Evolutionary conservation across 2,113 vertebrate genomes (phyloP).

Genomic region (Geococcyx californianus): DNA sequence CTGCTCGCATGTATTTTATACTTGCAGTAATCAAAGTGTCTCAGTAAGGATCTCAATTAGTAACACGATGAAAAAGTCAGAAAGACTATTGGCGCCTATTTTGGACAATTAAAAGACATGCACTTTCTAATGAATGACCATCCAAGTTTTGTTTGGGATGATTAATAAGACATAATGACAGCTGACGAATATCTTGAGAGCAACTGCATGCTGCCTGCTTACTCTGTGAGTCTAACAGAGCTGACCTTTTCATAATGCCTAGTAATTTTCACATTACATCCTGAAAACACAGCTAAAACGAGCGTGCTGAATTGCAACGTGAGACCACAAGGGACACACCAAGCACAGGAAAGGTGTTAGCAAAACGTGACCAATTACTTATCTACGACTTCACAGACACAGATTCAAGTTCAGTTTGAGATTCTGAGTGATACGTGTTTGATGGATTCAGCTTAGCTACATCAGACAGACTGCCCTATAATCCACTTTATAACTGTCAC

Average conservation of each 20-base stretch:
- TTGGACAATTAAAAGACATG: background rate
- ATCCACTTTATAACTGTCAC: conserved; percentile 50
- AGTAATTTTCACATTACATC: conserved; percentile 37
- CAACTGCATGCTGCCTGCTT: conserved; percentile 11
- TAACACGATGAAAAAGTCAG: background rate
- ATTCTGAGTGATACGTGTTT: background rate
- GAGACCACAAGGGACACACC: background rate
- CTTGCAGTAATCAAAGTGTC: background rate
- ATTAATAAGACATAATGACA: conserved; percentile 38
- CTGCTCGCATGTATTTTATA: accelerated
- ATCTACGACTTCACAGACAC: background rate
- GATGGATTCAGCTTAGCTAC: conserved; percentile 10
- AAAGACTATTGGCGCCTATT: background rate
- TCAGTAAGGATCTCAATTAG: background rate
- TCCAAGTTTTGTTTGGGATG: background rate
- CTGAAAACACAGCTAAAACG: background rate
- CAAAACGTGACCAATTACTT: background rate
- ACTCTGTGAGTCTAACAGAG: background rate
- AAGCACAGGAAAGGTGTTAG: background rate
- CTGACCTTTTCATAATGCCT: conserved; percentile 47
- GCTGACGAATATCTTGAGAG: conserved; percentile 14
- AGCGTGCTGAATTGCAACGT: background rate
- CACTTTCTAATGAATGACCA: background rate
- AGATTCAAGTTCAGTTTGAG: conserved; percentile 12
- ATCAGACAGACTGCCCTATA: background rate